Evolutionary conservation across 2,113 vertebrate species (phyloP).

Genomic region (Alaudala cheleensis): DNA sequence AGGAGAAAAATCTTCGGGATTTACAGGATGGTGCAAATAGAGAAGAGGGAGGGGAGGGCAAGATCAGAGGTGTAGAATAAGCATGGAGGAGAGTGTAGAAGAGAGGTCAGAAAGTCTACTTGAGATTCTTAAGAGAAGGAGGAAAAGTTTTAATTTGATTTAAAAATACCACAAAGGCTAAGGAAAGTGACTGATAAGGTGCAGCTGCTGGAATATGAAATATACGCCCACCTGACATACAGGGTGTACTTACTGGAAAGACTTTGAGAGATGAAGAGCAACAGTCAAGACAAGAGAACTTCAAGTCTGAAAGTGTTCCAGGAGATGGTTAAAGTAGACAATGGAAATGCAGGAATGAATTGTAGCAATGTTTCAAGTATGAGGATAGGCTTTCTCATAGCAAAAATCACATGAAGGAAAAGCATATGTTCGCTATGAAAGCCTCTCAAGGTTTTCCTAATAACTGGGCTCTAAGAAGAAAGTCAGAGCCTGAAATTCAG

Average conservation of each 20-base stretch:
- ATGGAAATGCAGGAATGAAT: background rate
- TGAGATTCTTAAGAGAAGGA: background rate
- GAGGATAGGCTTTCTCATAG: background rate
- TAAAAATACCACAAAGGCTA: background rate
- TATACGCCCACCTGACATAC: rapidly evolving
- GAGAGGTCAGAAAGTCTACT: background rate
- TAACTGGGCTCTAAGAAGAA: background rate
- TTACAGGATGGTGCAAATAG: background rate
- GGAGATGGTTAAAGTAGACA: background rate
- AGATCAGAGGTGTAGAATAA: background rate
- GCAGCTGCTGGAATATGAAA: background rate
- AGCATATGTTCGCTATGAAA: background rate
- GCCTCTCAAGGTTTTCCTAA: background rate
- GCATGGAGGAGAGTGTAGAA: background rate
- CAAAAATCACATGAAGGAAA: background rate
- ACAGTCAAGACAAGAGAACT: background rate
- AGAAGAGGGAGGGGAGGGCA: background rate
- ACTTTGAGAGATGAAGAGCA: background rate
- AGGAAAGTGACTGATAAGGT: background rate
- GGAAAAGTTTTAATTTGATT: constrained; percentile 20
- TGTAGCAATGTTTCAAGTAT: background rate
- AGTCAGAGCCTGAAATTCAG: background rate
- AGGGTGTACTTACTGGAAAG: background rate
- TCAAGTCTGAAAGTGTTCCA: background rate
- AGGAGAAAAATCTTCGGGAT: background rate